A percentile compares a stretch with the other conserved stretches of the same genome.
Evolutionary conservation across 2,888 invertebrate genomes (phyloP).

Genomic region (Eristalis intricaria): DNA sequence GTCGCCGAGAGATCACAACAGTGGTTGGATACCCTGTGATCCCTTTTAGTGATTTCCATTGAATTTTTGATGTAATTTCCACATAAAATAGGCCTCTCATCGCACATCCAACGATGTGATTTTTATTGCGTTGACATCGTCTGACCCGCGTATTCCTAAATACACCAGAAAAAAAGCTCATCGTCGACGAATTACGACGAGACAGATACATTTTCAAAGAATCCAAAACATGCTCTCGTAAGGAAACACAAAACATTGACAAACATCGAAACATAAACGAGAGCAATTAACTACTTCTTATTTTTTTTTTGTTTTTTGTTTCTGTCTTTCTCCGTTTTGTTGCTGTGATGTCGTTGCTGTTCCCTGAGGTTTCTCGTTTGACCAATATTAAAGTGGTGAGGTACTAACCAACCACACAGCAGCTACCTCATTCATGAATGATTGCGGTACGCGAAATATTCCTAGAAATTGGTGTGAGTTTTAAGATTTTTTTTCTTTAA

Average conservation of each 20-base stretch:
- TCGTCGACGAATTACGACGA: conserved; percentile 13
- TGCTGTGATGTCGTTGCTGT: not conserved
- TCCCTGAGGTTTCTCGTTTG: conserved; percentile 2
- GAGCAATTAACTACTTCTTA: conserved; percentile 57
- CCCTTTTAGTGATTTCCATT: conserved; percentile 23
- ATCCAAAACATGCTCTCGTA: conserved; percentile 55
- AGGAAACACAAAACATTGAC: conserved; percentile 50
- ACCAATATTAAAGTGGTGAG: conserved; percentile 47
- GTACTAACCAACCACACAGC: conserved; percentile 34
- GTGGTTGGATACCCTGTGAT: not conserved
- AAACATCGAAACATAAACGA: conserved; percentile 69
- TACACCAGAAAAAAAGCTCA: conserved; percentile 25
- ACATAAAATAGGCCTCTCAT: conserved; percentile 28
- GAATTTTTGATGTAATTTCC: conserved; percentile 38
- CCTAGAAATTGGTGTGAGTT: conserved; percentile 65
- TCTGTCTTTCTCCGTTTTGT: not conserved
- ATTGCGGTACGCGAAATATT: conserved; percentile 65
- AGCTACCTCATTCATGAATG: conserved; percentile 66
- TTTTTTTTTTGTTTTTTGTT: not conserved
- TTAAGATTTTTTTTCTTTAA: conserved; percentile 13
- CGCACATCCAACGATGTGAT: conserved; percentile 3
- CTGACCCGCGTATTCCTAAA: conserved; percentile 43
- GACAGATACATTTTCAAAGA: conserved; percentile 57
- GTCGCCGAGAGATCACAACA: not conserved
- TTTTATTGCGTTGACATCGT: conserved; percentile 58